These are phyloP conservation scores for Leuciscus waleckii DNA, from an alignment of 2,797 vertebrate genomes.

Conservation along the genomic window DNA sequence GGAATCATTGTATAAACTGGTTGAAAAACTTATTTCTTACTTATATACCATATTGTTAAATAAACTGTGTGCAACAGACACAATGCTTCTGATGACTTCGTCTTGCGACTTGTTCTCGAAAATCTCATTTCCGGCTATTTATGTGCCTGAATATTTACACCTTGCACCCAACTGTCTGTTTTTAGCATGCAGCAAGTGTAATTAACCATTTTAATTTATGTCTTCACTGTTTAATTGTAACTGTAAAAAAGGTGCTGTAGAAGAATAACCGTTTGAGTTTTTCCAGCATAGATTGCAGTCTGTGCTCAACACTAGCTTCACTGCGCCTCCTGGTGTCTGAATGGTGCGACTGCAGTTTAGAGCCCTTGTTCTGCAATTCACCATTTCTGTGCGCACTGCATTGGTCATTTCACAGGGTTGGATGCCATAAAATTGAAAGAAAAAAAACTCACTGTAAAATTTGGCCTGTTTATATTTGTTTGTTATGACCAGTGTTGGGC, in stretches of 20 bases:
- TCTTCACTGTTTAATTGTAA: not conserved
- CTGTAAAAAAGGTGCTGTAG: not conserved
- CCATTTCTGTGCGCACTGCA: not conserved
- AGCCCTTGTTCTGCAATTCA: not conserved
- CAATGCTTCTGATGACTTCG: conserved; percentile 76
- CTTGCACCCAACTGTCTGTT: not conserved
- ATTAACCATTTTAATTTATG: not conserved
- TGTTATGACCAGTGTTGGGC: too few relatives aligned
- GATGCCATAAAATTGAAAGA: fast-evolving
- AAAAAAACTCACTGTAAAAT: not conserved
- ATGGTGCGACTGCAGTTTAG: not conserved
- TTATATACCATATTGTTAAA: conserved; percentile 99
- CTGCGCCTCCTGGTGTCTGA: not conserved
- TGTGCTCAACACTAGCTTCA: not conserved
- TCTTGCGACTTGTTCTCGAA: not conserved
- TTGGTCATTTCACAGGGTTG: not conserved
- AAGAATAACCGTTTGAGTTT: too few relatives aligned
- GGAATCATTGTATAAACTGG: conserved; percentile 97
- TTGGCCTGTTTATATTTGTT: not conserved
- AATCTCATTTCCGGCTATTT: not conserved
- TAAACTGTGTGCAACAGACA: conserved; percentile 98
- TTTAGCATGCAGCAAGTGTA: not conserved
- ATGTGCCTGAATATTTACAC: not conserved
- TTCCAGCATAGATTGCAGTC: not conserved
- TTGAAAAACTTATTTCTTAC: conserved; percentile 96